Percentiles rank a stretch among this genome's conserved stretches.
Conservation (phyloP, 2,888 invertebrate genomes). For the Ariolimax columbianus region DNA sequence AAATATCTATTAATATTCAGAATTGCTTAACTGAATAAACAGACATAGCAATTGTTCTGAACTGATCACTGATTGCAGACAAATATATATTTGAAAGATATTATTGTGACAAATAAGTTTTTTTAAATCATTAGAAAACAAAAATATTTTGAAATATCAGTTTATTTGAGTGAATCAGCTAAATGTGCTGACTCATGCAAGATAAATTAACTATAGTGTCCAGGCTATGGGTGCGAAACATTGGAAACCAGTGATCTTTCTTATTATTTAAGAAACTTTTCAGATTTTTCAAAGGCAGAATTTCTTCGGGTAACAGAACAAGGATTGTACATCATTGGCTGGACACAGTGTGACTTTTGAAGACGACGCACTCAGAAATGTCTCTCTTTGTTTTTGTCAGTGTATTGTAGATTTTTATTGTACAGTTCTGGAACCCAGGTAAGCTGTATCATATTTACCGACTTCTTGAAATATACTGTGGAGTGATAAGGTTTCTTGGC, state of each 20-base stretch:
- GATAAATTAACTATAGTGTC: too few species aligned
- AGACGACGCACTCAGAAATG: not conserved
- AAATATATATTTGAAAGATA: too few species aligned
- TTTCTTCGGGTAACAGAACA: not conserved
- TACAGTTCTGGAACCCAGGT: not conserved
- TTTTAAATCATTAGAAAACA: too few species aligned
- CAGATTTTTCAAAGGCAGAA: conserved; percentile 10
- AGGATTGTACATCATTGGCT: not conserved
- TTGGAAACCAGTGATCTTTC: conserved; percentile 10
- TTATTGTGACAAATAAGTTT: too few species aligned
- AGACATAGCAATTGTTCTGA: too few species aligned
- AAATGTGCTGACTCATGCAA: too few species aligned
- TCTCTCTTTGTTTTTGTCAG: not conserved
- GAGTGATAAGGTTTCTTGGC: too few species aligned
- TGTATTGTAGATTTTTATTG: not conserved
- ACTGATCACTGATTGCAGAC: too few species aligned
- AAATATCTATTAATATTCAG: too few species aligned
- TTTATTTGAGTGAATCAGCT: too few species aligned
- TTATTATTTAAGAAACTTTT: conserved; percentile 19
- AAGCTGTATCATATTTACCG: conserved; percentile 17
- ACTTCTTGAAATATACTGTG: not conserved
- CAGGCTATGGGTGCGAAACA: not conserved
- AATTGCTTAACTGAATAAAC: too few species aligned
- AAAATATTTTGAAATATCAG: too few species aligned
- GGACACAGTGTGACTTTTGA: conserved; percentile 11